Percentiles rank a stretch among this genome's conserved stretches.
These are phyloP conservation scores for Nomada hirtipes DNA, from an alignment of 2,888 invertebrate species.

Conservation along the genomic window DNA sequence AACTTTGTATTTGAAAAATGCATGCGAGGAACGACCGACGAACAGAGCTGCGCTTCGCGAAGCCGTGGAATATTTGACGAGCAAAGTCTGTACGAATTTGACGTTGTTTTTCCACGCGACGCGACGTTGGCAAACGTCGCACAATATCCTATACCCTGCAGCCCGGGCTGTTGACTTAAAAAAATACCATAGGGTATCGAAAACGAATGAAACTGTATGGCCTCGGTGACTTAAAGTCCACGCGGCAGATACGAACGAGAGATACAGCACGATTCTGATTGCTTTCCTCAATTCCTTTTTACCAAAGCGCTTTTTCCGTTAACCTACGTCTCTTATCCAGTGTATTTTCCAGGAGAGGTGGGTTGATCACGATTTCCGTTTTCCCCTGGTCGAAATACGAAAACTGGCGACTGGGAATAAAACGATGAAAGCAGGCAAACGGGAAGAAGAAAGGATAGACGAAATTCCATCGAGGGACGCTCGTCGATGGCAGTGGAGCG, in stretches of 20 bases:
- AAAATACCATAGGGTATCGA: slow-evolving; percentile 67
- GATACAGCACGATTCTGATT: slow-evolving; percentile 82
- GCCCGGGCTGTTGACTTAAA: slow-evolving; percentile 66
- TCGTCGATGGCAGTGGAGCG: background rate
- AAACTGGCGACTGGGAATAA: background rate
- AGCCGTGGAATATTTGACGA: slow-evolving; percentile 20
- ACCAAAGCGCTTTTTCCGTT: slow-evolving; percentile 5
- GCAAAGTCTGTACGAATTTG: slow-evolving; percentile 22
- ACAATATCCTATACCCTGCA: background rate
- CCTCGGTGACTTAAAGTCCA: slow-evolving; percentile 44
- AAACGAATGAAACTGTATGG: slow-evolving; percentile 43
- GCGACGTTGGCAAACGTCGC: background rate
- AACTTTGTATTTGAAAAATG: background rate
- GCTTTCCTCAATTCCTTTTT: slow-evolving; percentile 73
- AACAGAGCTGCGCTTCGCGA: background rate
- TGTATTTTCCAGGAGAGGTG: background rate
- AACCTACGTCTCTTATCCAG: slow-evolving; percentile 6
- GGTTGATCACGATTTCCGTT: slow-evolving; percentile 7
- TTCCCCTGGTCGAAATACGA: slow-evolving; percentile 9
- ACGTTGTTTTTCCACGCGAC: slow-evolving; percentile 4
- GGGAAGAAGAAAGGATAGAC: background rate
- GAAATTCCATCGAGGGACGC: background rate
- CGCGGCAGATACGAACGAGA: slow-evolving; percentile 74
- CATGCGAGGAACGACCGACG: background rate
- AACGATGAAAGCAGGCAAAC: slow-evolving; percentile 16